Base-by-base conservation (phyloP, 2,888 invertebrate genomes). In the Leptopilina syphax region DNA sequence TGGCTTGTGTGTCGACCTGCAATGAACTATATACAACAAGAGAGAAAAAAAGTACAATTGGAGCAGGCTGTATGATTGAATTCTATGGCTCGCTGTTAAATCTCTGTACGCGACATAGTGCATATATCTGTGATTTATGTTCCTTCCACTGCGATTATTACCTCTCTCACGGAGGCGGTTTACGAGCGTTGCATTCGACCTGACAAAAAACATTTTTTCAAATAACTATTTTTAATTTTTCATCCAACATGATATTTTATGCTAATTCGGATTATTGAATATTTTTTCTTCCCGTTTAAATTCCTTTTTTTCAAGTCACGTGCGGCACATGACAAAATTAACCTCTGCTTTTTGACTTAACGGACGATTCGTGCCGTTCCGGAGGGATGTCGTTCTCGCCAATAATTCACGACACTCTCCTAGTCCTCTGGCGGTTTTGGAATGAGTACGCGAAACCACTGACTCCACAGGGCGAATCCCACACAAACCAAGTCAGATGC, bases 391-490 rank as follows among this genome's bases (percentile, higher is more conserved):
- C 63, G 63, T 77, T 10, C 65, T 77, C 67, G 50, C 77, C 77
- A 77, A 77, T 77, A 77, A 77, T 77, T 77, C 77, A 77, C 18
- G 77, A 67, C 67, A 77, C 67, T 57, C 67, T 34, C n/a, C 10
- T 27, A 66, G 77, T 47, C 77, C 67, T 77, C 54, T 67, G 67
- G 77, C 67, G 65, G 57, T 77, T 63, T 50, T 67, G 67, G 34
- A 77, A 77, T 65, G 77, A 66, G 77, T 67, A 67, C 77, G 50
- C 54, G 41, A 77, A 67, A 77, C 77, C 77, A 65, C 77, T 44
- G 60, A 41, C 77, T 67, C 73, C 73, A 73, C 73, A 73, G 73
- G 34, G 54, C 34, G 73, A 57, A 73, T 57, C 73, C 8, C 73
- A 73, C 27, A 73, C 73, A 73, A 73, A 34, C 73, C 57, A n/a